Base-by-base conservation (phyloP, 1,140 invertebrate genomes). In the Zaprionus vittiger region DNA sequence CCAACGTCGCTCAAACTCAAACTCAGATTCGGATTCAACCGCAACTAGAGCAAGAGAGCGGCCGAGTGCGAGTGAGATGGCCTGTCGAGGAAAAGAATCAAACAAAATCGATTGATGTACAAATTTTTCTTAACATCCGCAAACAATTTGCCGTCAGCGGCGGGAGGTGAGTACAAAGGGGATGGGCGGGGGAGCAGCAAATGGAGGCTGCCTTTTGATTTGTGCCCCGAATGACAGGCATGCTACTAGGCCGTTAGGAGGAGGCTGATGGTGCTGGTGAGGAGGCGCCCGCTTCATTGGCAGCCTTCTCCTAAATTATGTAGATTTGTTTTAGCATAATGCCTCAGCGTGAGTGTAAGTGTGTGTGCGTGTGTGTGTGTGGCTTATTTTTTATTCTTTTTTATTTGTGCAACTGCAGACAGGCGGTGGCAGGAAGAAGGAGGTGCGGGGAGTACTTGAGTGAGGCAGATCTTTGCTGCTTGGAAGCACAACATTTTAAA, bases 41-140 rank as follows among this genome's bases (percentile, higher is more conserved):
- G 17, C 47, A 52, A 52, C 11, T 4, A 14, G 47, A 24, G 47
- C 1, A 4, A 2, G 11, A 24, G 47, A 52, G 41, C 5, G 37
- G n/a, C 5, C 6, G 20, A 49, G 41, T 14, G 41, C 15, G 41
- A 44, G 41, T 2, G 15, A 44, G 41, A 72, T 20, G 54, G 38
- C 22, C 34, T 59, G 60, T 22, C 44, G 26, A 34, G 31, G 14
- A 59, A 81, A 79, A 61, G 81, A 89, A 89, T 89, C 85, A 85
- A 89, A 90, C 85, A 85, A 89, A 90, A 89, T 89, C 85, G 85
- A 89, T 89, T 89, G 85, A 90, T 89, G 81, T 90, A 89, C 85
- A 90, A 90, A 89, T 89, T 89, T 90, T 90, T 81, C 85, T 90
- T 85, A 84, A 77, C 84, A 89, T 87, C 84, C 84, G 84, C 84